A percentile compares a stretch with the other conserved stretches of the same genome.
Evolutionary conservation across 2,888 invertebrate genomes (phyloP).

Genomic region (Zhuqinia jingwanae): DNA sequence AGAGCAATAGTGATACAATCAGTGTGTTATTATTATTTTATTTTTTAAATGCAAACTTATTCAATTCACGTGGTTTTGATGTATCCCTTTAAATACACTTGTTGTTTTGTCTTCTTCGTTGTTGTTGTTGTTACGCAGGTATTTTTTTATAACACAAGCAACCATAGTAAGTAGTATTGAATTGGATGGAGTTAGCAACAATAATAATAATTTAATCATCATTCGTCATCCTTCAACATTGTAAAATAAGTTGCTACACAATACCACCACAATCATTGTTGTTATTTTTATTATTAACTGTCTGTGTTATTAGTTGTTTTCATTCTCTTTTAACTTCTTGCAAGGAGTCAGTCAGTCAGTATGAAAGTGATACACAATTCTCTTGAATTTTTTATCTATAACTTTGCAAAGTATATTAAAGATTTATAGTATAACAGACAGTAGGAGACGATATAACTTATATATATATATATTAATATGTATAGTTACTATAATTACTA

Average conservation of each 20-base stretch:
- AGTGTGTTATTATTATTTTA: neutral
- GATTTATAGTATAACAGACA: neutral
- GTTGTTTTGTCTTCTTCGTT: no score
- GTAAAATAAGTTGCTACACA: neutral
- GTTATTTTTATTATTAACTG: neutral
- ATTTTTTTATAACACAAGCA: no score
- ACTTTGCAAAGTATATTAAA: neutral
- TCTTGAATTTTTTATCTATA: no score
- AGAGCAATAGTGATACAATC: neutral
- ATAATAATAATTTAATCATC: neutral
- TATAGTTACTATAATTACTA: no score
- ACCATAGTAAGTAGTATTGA: neutral
- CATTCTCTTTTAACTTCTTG: no score
- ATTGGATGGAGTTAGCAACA: neutral
- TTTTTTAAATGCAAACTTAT: neutral
- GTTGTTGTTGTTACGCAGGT: no score
- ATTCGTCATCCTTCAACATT: neutral
- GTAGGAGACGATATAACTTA: neutral
- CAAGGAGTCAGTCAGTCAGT: no score
- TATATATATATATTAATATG: neutral
- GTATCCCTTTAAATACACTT: no score
- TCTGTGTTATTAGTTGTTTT: neutral
- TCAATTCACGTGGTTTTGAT: constrained; percentile 30
- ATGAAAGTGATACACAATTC: no score
- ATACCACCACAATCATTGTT: neutral